Percentiles rank a stretch among this genome's conserved stretches.
These are phyloP conservation scores for Drosophila kuntzei DNA, from an alignment of 2,888 invertebrate species.

Conservation along the genomic window DNA sequence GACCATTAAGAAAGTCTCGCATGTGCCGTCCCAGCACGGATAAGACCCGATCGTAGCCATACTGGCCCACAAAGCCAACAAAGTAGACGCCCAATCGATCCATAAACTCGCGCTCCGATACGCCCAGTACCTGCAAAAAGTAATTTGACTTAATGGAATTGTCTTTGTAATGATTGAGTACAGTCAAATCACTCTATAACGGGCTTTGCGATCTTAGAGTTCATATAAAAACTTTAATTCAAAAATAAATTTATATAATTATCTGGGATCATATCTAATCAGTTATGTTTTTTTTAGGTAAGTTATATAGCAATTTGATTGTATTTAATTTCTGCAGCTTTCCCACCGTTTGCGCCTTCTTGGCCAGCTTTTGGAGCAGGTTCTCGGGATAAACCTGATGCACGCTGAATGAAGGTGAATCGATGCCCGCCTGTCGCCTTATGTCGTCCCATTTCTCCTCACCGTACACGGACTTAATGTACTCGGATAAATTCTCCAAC, in stretches of 20 bases:
- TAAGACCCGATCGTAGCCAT: conserved; percentile 96
- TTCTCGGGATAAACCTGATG: conserved; percentile 98
- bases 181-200: not conserved
- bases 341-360: conserved; percentile 93
- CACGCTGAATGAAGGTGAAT: conserved; percentile 94
- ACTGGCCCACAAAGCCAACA: conserved; percentile 96
- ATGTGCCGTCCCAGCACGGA: conserved; percentile 96
- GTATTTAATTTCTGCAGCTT: not conserved
- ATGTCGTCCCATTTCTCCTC: conserved; percentile 98
- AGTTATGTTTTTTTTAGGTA: too few species aligned
- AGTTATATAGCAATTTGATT: not conserved
- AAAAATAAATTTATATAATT: too few species aligned
- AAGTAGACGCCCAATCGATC: conserved; percentile 97
- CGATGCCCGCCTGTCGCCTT: conserved; percentile 93
- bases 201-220: too few species aligned
- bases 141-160: not conserved
- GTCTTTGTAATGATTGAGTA: not conserved
- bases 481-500: conserved; percentile 96
- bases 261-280: too few species aligned
- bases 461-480: conserved; percentile 96
- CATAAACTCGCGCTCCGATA: conserved; percentile 95
- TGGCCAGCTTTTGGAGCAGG: conserved; percentile 93
- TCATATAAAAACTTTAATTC: too few species aligned
- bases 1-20: conserved; percentile 97
- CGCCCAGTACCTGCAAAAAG: conserved; percentile 90